phyloP scores from a whole-genome alignment of 1,140 invertebrate species.

The Asobara japonica region DNA sequence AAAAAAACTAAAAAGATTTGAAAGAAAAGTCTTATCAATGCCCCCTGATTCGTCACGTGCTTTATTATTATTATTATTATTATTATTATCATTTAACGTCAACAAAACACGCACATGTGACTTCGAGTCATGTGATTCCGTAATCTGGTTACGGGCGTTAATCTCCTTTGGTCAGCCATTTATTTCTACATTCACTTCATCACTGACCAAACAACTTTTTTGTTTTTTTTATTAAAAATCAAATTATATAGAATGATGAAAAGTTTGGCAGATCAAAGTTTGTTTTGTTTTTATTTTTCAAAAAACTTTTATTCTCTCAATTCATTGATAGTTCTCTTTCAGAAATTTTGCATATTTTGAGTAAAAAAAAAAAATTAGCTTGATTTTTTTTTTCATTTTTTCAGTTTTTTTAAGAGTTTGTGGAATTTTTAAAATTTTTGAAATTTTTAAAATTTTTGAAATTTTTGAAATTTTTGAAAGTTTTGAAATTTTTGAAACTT shows the following conservation, averaged over 20 bases:
- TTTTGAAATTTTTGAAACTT: too few relatives aligned
- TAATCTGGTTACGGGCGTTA: constrained; percentile 9
- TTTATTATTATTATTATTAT: neutral
- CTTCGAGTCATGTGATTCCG: neutral
- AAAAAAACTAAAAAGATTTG: neutral
- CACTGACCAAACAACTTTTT: constrained; percentile 4
- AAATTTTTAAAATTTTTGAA: too few relatives aligned
- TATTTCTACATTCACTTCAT: neutral
- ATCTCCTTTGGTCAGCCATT: neutral
- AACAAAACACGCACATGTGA: constrained; percentile 1
- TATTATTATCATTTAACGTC: neutral
- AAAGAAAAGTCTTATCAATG: neutral
- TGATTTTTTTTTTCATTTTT: too few relatives aligned
- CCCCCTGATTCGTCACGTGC: constrained; percentile 13
- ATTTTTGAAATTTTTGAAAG: too few relatives aligned
- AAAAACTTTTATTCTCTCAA: too few relatives aligned
- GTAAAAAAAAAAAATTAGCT: too few relatives aligned
- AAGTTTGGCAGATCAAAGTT: neutral
- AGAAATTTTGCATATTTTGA: too few relatives aligned
- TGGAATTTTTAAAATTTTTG: too few relatives aligned
- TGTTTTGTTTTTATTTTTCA: neutral
- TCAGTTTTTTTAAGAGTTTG: too few relatives aligned
- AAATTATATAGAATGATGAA: neutral
- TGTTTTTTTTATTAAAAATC: neutral
- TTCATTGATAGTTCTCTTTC: too few relatives aligned